Conservation (phyloP, 2,113 vertebrate species). For the Psophia crepitans region DNA sequence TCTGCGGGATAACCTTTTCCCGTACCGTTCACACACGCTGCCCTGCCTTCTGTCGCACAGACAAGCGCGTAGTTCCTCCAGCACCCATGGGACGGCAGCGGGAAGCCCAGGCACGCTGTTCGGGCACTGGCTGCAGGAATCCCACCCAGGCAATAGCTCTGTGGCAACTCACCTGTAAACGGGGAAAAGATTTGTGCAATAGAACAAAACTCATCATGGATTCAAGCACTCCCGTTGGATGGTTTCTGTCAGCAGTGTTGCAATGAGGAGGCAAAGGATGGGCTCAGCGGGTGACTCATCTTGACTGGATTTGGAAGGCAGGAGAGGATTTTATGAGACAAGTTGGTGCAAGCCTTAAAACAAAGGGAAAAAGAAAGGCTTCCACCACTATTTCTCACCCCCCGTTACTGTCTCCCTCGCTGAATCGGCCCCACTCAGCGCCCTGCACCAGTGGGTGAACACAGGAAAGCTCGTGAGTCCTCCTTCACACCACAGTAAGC, state of each 20-base stretch:
- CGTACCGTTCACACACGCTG: accelerated
- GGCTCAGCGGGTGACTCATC: slow-evolving; percentile 74
- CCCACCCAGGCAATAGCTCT: not conserved
- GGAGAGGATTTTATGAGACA: slow-evolving; percentile 62
- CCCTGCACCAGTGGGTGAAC: not conserved
- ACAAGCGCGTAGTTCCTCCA: not conserved
- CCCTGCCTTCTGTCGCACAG: not conserved
- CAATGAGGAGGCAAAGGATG: slow-evolving; percentile 66
- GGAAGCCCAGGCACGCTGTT: not conserved
- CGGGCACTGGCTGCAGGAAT: not conserved
- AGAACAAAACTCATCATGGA: slow-evolving; percentile 58
- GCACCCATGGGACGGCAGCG: accelerated
- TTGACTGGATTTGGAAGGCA: slow-evolving; percentile 66
- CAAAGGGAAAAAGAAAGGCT: slow-evolving; percentile 40
- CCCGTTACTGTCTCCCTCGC: not conserved
- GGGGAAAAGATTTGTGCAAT: slow-evolving; percentile 55
- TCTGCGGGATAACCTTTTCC: not conserved
- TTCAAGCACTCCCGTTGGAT: slow-evolving; percentile 32
- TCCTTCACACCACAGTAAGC: not conserved
- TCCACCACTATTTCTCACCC: slow-evolving; percentile 43
- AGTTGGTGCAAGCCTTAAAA: slow-evolving; percentile 65
- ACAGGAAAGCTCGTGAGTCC: not conserved
- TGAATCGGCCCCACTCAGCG: not conserved
- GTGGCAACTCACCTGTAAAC: not conserved
- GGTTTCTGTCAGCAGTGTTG: slow-evolving; percentile 79